These are phyloP conservation scores for Crossocerus cetratus DNA, from an alignment of 2,888 invertebrate genomes.

Conservation along the genomic window DNA sequence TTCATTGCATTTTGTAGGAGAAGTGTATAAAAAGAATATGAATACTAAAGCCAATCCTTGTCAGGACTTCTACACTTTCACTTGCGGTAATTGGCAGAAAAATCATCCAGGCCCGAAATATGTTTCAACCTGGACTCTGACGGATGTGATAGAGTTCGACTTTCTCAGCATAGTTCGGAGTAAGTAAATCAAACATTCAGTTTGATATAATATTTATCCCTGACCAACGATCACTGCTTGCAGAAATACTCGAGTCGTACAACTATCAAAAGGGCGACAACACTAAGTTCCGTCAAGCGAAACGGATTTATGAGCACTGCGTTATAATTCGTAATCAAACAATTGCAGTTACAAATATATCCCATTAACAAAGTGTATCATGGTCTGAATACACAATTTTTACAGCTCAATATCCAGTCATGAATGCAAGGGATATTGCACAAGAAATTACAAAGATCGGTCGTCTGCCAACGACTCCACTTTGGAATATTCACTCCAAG, in stretches of 20 bases:
- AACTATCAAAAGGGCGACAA: neutral
- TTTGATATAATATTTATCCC: neutral
- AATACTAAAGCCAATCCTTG: conserved; percentile 2
- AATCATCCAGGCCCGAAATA: neutral
- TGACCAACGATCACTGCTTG: neutral
- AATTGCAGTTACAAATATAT: neutral
- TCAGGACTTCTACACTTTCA: neutral
- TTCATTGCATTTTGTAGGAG: neutral
- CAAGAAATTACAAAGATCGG: neutral
- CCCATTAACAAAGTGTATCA: neutral
- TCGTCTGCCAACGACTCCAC: neutral
- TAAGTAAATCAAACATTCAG: neutral
- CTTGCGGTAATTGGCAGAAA: neutral
- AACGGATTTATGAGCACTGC: neutral
- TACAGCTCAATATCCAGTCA: neutral
- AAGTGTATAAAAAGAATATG: neutral
- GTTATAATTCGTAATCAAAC: neutral
- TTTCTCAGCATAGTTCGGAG: neutral
- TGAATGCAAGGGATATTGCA: neutral
- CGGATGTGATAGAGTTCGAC: neutral
- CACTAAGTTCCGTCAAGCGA: neutral
- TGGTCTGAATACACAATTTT: neutral
- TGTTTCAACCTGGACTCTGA: neutral
- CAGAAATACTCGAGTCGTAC: neutral
- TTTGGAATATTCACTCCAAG: neutral